These are phyloP conservation scores for Herminia tarsipennalis DNA, from an alignment of 2,888 invertebrate species.

Conservation along the genomic window DNA sequence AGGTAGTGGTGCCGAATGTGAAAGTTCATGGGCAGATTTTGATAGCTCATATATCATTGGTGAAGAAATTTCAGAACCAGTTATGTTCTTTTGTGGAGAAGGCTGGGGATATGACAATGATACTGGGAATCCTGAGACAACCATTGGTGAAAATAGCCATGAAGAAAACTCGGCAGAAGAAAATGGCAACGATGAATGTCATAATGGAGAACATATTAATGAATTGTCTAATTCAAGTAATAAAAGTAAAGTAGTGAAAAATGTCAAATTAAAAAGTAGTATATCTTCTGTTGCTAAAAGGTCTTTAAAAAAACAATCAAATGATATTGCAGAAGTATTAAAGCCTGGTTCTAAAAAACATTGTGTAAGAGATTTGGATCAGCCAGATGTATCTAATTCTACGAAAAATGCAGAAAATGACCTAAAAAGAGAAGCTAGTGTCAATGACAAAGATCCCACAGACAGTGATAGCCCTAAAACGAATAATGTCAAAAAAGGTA, in stretches of 20 bases:
- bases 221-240: constrained; percentile 58
- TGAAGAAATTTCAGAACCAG: constrained; percentile 90
- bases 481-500: constrained; percentile 67
- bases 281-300: constrained; percentile 65
- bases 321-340: constrained; percentile 65
- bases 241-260: constrained; percentile 64
- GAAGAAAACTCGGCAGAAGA: constrained; percentile 63
- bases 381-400: constrained; percentile 65
- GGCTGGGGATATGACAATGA: constrained; percentile 90
- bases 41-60: constrained; percentile 81
- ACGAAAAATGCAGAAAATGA: constrained; percentile 57
- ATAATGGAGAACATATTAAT: constrained; percentile 68
- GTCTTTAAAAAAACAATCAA: constrained; percentile 72
- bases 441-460: constrained; percentile 65
- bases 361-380: constrained; percentile 69
- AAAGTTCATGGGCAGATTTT: constrained; percentile 65
- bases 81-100: constrained; percentile 89
- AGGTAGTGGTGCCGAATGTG: constrained; percentile 88
- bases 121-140: constrained; percentile 88
- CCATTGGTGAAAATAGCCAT: constrained; percentile 57
- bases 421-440: constrained; percentile 57
- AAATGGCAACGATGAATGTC: constrained; percentile 66
- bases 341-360: constrained; percentile 76
- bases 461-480: constrained; percentile 66
- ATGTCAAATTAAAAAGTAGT: constrained; percentile 62